Evolutionary conservation across 2,113 vertebrate genomes (phyloP), one percentile per base, ranked within the genome.

Genomic region (Semnopithecus entellus): DNA sequence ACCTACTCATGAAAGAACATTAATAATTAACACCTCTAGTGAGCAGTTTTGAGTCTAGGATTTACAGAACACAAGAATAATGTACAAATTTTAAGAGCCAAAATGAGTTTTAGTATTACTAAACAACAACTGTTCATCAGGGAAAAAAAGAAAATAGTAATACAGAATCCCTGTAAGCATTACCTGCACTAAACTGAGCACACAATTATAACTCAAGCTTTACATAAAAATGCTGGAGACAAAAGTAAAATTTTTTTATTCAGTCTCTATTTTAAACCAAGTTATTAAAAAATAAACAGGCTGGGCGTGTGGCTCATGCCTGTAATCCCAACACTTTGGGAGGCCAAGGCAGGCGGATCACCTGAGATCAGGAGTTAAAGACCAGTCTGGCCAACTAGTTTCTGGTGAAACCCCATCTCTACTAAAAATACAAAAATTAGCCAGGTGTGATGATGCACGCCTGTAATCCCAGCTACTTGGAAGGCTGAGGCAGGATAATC

Each of bases 21-120:
- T 50, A 59, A 20, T 75, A 89, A 78, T 66, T 50, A 57, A 75
- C 32, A 48, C 23, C 40, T 88, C 40, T 95, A 48, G 68, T 55
- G 30, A 93, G 48, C 52, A 95, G 52, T 55, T 92, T 32, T 79
- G n/a, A 64, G 23, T 59, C 40, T 20, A 59, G 30, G 16, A 8
- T 68, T 96, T 96, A 91, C 4, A 72, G 68, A 96, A 57, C 40
- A 79, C 52, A 9, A 32, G 43, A 87, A 61, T 12, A 88, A 13
- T 30, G 10, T 84, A 88, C 92, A 95, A 84, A 78, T 79, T 25
- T 64, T 48, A 68, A 91, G 43, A 68, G 18, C 59, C 43, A 79
- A 95, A 92, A 50, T 93, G 57, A 94, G 10, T 48, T 95, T 90
- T 61, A 84, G 17, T 59, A 90, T 61, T 76, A 88, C 12, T 87